These are phyloP conservation scores for Pholis gunnellus DNA, from an alignment of 2,113 vertebrate genomes.

Conservation along the genomic window DNA sequence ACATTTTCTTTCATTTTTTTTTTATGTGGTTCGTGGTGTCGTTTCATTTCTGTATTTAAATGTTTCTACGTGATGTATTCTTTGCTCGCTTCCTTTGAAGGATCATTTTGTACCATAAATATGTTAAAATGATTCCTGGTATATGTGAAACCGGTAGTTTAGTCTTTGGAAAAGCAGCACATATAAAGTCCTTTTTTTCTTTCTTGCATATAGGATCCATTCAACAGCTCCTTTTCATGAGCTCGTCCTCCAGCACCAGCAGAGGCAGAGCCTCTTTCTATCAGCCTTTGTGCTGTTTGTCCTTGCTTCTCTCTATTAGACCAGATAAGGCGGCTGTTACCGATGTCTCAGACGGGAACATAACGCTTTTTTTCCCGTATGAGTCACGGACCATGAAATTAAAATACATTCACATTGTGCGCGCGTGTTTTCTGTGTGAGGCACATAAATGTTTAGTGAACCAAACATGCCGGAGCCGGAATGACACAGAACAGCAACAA, in stretches of 20 bases:
- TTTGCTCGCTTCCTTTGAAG: too few relatives aligned
- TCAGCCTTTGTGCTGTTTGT: slow-evolving; percentile 66
- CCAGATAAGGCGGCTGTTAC: slow-evolving; percentile 35
- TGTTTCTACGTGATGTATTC: too few relatives aligned
- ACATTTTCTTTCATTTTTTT: too few relatives aligned
- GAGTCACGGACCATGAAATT: slow-evolving; percentile 34
- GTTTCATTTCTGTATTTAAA: too few relatives aligned
- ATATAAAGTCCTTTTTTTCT: slow-evolving; percentile 6
- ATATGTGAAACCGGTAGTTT: not conserved
- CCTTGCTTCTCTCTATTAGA: slow-evolving; percentile 64
- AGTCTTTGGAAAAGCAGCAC: not conserved
- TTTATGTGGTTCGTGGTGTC: too few relatives aligned
- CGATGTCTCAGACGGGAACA: slow-evolving; percentile 52
- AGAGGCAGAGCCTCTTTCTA: slow-evolving; percentile 51
- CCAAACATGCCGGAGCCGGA: not conserved
- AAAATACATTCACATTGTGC: not conserved
- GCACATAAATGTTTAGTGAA: not conserved
- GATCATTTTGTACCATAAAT: too few relatives aligned
- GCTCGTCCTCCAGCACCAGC: slow-evolving; percentile 50
- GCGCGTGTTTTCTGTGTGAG: not conserved
- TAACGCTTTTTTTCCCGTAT: slow-evolving; percentile 10
- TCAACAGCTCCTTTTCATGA: slow-evolving; percentile 35
- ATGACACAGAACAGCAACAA: not conserved
- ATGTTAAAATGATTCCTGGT: not conserved
- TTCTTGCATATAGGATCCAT: slow-evolving; percentile 30